Conservation (phyloP, 2,888 invertebrate genomes). For the Lutraria lutraria region DNA sequence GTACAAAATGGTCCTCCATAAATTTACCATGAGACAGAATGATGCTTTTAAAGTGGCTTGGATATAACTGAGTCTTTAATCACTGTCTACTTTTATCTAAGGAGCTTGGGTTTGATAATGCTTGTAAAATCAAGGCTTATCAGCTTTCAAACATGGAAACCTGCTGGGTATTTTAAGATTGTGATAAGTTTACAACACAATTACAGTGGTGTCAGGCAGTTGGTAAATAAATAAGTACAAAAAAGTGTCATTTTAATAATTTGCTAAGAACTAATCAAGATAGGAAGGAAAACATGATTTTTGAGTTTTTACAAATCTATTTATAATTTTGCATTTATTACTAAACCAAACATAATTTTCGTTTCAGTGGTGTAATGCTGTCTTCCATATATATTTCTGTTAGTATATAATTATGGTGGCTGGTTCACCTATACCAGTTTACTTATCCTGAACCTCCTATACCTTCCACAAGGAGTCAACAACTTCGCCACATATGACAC, state of each 20-base stretch:
- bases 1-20: not conserved
- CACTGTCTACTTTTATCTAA: not conserved
- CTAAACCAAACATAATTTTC: too few relatives aligned
- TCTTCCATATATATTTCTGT: too few relatives aligned
- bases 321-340: too few relatives aligned
- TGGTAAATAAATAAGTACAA: not conserved
- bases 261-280: not conserved
- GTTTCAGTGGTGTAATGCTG: too few relatives aligned
- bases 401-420: too few relatives aligned
- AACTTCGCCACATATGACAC: too few relatives aligned
- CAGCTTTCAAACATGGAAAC: not conserved
- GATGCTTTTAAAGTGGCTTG: not conserved
- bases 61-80: not conserved
- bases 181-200: not conserved
- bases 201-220: not conserved
- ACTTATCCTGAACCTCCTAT: too few relatives aligned
- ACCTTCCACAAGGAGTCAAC: too few relatives aligned
- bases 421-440: too few relatives aligned
- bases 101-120: not conserved
- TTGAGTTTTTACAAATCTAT: too few relatives aligned
- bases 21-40: not conserved
- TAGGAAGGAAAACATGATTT: not conserved
- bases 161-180: not conserved
- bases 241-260: not conserved
- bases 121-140: constrained; percentile 1